Base-by-base conservation (phyloP, 2,113 vertebrate species). In the Fregata magnificens region DNA sequence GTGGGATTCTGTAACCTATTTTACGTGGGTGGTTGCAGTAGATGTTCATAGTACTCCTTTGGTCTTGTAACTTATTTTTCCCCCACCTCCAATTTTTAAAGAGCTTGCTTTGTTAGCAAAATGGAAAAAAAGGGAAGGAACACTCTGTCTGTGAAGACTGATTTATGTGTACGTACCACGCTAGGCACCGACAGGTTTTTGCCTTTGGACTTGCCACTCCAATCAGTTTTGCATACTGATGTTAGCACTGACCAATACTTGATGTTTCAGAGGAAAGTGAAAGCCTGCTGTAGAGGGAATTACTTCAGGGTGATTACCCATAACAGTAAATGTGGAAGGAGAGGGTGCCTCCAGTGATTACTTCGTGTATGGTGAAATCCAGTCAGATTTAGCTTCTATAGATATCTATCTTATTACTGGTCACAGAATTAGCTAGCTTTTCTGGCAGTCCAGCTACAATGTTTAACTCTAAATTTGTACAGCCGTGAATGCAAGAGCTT, bases 101-200 rank as follows among this genome's bases (percentile, higher is more conserved):
- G 58, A 70, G 6, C 12, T 86, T 55, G 7, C 26, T 74, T 88
- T 56, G 29, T 78, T 85, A 59, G 21, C 7, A 79, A 55, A 94
- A 79, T 52, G 6, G 16, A 47, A 19, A 65, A 20, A 55, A 22
- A 34, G 22, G 4, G 18, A 22, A 28, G 1, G n/a, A 52, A 34
- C 6, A 4, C 8, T 61, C 8, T 18, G 13, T 32, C 25, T 52
- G 16, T 40, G 65, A 67, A 53, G 36, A 20, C 13, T 34, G 65
- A 8, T 50, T 67, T 50, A 10, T 24, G 12, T 36, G 10, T 52
- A 4, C 1, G 0, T 29, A 17, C n/a, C 25, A 8, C 3, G 1
- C 31, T 18, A n/a, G 16, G 18, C 28, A 66, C 29, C 16, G 50
- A 13, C 9, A 0, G 2, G 20, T 1, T 63, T 84, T 81, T 71